Conservation (phyloP, 2,797 vertebrate genomes). For the Capromys pilorides region DNA sequence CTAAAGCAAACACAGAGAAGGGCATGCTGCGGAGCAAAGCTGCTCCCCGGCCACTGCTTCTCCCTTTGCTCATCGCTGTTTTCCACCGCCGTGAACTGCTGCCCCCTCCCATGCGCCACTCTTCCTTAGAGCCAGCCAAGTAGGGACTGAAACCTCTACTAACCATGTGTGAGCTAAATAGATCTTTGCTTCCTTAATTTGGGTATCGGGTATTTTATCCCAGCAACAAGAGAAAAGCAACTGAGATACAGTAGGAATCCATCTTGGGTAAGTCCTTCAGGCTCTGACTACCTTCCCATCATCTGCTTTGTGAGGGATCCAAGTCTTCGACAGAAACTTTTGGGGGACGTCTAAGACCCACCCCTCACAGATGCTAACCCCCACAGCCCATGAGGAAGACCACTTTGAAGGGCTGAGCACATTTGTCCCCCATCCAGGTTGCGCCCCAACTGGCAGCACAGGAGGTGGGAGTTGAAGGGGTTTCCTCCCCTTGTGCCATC, state of each 20-base stretch:
- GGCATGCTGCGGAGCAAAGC: neutral
- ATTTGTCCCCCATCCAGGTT: neutral
- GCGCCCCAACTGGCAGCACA: neutral
- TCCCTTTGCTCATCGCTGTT: too few relatives aligned
- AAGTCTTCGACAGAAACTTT: neutral
- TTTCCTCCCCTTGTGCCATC: neutral
- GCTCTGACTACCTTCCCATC: neutral
- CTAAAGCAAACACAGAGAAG: neutral
- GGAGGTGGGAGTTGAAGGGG: fast-evolving
- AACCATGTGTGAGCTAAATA: too few relatives aligned
- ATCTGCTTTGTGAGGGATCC: neutral
- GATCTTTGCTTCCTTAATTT: too few relatives aligned
- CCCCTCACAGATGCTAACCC: neutral
- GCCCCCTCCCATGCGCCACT: too few relatives aligned
- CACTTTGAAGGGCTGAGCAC: too few relatives aligned
- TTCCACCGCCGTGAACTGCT: too few relatives aligned
- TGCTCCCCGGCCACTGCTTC: too few relatives aligned
- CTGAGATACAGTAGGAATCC: too few relatives aligned
- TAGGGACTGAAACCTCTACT: too few relatives aligned
- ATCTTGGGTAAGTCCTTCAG: neutral
- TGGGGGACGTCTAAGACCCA: neutral
- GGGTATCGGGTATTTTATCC: too few relatives aligned
- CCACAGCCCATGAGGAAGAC: neutral
- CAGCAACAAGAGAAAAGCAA: too few relatives aligned
- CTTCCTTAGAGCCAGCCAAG: too few relatives aligned